Percentiles rank a stretch among this genome's conserved stretches.
Evolutionary conservation across 2,113 vertebrate species (phyloP).

Genomic region (Lutjanus erythropterus): DNA sequence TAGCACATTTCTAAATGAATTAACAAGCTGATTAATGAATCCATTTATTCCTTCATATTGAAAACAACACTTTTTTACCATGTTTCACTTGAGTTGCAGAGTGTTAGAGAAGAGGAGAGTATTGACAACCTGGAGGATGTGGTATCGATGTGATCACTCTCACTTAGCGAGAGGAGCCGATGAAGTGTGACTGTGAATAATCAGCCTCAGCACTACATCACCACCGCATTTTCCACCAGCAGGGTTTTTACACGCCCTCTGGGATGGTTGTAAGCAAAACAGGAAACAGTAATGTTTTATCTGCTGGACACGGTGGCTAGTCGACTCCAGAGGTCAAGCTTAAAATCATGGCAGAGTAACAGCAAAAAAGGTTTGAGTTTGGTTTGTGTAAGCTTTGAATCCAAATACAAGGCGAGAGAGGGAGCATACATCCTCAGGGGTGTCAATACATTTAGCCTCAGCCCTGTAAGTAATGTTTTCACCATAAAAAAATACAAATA

Average conservation of each 20-base stretch:
- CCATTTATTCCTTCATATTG: slow-evolving; percentile 24
- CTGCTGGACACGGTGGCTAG: slow-evolving; percentile 23
- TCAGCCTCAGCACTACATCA: slow-evolving; percentile 55
- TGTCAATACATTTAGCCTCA: neutral
- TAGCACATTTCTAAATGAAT: slow-evolving; percentile 7
- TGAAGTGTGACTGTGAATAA: slow-evolving; percentile 75
- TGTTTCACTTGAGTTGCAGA: slow-evolving; percentile 41
- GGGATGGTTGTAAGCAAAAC: slow-evolving; percentile 46
- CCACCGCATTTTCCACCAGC: slow-evolving; percentile 55
- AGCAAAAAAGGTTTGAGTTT: slow-evolving; percentile 12
- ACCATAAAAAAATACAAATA: neutral
- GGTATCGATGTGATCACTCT: slow-evolving; percentile 75
- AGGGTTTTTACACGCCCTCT: slow-evolving; percentile 32
- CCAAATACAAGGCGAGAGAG: neutral
- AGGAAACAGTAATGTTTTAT: slow-evolving; percentile 54
- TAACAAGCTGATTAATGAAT: slow-evolving; percentile 29
- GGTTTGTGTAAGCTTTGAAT: neutral
- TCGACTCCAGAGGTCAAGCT: slow-evolving; percentile 28
- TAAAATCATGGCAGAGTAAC: slow-evolving; percentile 16
- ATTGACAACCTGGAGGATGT: slow-evolving; percentile 67
- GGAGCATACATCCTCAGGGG: neutral
- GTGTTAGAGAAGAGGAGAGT: slow-evolving; percentile 40
- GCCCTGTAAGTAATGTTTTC: neutral
- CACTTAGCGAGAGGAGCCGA: slow-evolving; percentile 57
- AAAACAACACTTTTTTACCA: slow-evolving; percentile 19